A percentile compares a stretch with the other conserved stretches of the same genome.
Conservation (phyloP, 2,113 vertebrate genomes). For the Litocranius walleri region DNA sequence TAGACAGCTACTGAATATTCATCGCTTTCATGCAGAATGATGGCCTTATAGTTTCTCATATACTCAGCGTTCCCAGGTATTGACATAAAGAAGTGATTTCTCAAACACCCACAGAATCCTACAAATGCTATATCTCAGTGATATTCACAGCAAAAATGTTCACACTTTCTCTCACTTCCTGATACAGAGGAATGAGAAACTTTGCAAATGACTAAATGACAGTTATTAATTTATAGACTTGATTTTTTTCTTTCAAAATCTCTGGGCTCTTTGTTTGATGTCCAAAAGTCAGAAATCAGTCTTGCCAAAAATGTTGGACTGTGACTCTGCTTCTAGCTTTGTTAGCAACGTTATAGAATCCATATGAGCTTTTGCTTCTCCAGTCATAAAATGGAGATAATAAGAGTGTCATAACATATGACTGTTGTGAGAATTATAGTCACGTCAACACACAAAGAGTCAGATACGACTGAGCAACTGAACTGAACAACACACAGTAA, state of each 20-base stretch:
- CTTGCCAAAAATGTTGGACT: neutral
- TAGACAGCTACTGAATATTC: neutral
- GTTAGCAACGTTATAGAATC: neutral
- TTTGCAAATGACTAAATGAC: neutral
- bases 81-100: neutral
- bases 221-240: neutral
- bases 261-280: neutral
- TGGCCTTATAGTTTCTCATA: neutral
- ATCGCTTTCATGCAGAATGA: neutral
- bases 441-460: rapidly evolving
- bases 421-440: neutral
- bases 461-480: rapidly evolving
- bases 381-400: neutral
- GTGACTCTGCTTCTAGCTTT: neutral
- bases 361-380: neutral
- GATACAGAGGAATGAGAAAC: neutral
- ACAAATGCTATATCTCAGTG: neutral
- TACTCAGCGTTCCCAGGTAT: neutral
- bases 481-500: neutral
- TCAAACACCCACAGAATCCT: neutral
- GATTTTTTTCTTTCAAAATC: neutral
- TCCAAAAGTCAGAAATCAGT: neutral
- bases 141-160: neutral
- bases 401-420: neutral
- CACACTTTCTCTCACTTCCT: neutral